Base-by-base conservation (phyloP, 2,113 vertebrate genomes). In the Ceratotherium simum region DNA sequence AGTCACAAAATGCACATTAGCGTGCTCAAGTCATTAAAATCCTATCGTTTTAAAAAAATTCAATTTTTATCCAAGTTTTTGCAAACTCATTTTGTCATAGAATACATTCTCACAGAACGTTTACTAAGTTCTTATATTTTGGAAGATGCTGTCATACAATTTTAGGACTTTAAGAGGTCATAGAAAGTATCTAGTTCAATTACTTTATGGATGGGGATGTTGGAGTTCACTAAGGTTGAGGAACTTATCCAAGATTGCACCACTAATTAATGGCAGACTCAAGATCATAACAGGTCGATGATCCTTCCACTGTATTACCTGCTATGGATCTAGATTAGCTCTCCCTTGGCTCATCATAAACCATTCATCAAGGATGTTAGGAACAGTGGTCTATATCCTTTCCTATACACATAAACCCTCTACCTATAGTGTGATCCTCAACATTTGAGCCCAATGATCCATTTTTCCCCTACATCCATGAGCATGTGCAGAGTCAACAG, bases 131-230 rank as follows among this genome's bases (percentile, higher is more conserved):
- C 16, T 90, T 90, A 31, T 46, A 46, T 75, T 92, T 81, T 94
- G 31, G 6, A 90, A 67, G 31, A 65, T 91, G 2, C 4, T 60
- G 0, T 25, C 29, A 93, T 8, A 78, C 5, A 91, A 62, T 80
- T 82, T 89, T 23, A 14, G 7, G 62, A 88, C 5, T 42, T 29
- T 72, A 73, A 82, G 27, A 72, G 3, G 13, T 83, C 14, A 85
- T 91, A 69, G 56, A 93, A 95, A 79, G 75, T 21, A 93, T 79
- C 12, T 69, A 13, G 7, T 67, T 88, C 75, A 75, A 84, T 96
- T 76, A 62, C 62, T 84, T 96, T 48, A 89, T 56, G 46, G 5
- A 21, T 48, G 31, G 42, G 1, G 0, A 33, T 58, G 5, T n/a
- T 78, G 6, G 10, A 4, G 0, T 75, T 79, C 36, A 69, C 18